These are phyloP conservation scores for Torymus texanus DNA, from an alignment of 2,888 invertebrate species.

Conservation along the genomic window DNA sequence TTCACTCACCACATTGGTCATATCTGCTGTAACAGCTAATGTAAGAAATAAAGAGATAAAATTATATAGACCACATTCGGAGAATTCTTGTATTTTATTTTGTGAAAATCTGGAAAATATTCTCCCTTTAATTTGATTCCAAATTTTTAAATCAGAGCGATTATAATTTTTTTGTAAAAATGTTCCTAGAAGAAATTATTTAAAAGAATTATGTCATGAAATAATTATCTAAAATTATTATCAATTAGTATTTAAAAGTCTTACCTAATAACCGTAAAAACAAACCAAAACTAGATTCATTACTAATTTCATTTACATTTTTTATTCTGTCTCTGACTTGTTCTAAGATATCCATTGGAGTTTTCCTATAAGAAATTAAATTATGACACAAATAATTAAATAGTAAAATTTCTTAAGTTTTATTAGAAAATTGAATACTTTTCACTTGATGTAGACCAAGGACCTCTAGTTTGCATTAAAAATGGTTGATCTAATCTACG, in stretches of 20 bases:
- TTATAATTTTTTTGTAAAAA: slow-evolving; percentile 69
- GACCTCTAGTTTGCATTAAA: slow-evolving; percentile 74
- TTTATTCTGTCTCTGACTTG: slow-evolving; percentile 73
- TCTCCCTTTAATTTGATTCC: slow-evolving; percentile 78
- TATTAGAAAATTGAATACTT: slow-evolving; percentile 69
- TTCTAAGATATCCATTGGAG: slow-evolving; percentile 66
- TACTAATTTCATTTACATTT: slow-evolving; percentile 60
- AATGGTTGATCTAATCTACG: slow-evolving; percentile 78
- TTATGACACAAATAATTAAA: slow-evolving; percentile 3
- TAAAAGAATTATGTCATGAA: slow-evolving; percentile 47
- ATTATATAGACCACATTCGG: slow-evolving; percentile 78
- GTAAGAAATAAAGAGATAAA: slow-evolving; percentile 76
- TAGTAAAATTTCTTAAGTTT: too few species aligned
- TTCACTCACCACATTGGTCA: slow-evolving; percentile 72
- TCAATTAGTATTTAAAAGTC: neutral
- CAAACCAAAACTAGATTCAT: slow-evolving; percentile 76
- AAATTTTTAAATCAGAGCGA: slow-evolving; percentile 68
- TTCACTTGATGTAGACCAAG: slow-evolving; percentile 73
- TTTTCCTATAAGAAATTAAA: slow-evolving; percentile 61
- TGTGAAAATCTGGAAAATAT: slow-evolving; percentile 79
- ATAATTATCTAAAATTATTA: neutral
- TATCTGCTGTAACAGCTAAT: slow-evolving; percentile 74
- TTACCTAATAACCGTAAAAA: slow-evolving; percentile 76
- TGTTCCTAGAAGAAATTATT: slow-evolving; percentile 62
- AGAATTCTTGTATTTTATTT: slow-evolving; percentile 77